Evolutionary conservation across 2,113 vertebrate genomes (phyloP), one percentile per base, ranked within the genome.

Genomic region (Sinocyclocheilus grahami): DNA sequence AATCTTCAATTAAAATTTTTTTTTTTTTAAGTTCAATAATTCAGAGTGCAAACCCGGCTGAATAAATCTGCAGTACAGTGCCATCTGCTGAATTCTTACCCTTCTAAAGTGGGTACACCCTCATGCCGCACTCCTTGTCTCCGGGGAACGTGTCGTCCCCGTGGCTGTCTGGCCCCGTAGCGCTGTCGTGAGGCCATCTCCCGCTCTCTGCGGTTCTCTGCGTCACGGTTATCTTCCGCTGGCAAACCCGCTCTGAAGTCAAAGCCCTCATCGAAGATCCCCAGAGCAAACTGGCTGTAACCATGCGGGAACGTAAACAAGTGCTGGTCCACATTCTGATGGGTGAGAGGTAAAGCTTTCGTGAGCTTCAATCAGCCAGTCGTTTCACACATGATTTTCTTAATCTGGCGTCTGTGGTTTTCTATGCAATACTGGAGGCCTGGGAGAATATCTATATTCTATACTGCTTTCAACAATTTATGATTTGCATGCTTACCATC

Each of bases 21-120:
- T 37, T 37, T 3, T 37, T 37, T 37, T 3, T 0, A 37, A 46
- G 42, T 46, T 46, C 1, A 46, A 46, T 46, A 13, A 30, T 24
- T 65, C 18, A 39, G 12, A 62, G 39, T 24, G 3, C 5, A 76
- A 63, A 63, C 8, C n/a, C 10, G 5, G 7, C 69, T n/a, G 30
- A 60, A 58, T 42, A 13, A 27, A n/a, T 71, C 27, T 20, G 11
- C 18, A 18, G 20, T 24, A 46, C 42, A 46, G 42, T 46, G 42
- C 42, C 42, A 46, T 1, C 42, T 46, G 14, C 63, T 51, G 80
- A 53, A 7, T 6, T 81, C 93, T 97, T 91, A 99, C 98, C 98
- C 97, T 90, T 99, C 98, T 90, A 98, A 94, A 0, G 97, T 98
- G 81, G 97, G 97, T 46, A 98, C 97, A 0, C 97, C 97, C 92